Evolutionary conservation across 1,140 invertebrate species (phyloP), one percentile per base, ranked within the genome.

Genomic region (Bombus sylvicola): DNA sequence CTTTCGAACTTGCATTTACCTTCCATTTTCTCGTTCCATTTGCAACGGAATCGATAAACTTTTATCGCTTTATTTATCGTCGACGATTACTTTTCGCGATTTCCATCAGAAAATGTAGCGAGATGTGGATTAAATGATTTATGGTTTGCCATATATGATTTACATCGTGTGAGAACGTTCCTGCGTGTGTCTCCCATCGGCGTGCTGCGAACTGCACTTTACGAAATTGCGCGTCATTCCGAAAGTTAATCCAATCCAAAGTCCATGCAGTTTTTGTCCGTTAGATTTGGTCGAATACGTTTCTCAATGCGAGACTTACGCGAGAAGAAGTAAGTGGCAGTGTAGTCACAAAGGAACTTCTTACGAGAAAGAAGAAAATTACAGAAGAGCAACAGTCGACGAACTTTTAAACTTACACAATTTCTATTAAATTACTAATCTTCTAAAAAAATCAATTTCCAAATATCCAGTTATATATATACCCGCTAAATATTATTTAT

Each of bases 141-240:
- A 89, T 85, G 81, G 66, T 80, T 89, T 59, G 59, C 53, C 81
- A 34, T 69, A 25, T n/a, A 69, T 37, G 74, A 69, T 69, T 28
- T 87, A 68, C 69, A 83, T 78, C 57, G 57, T 39, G 37, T 41
- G 28, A 41, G 37, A 37, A 83, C n/a, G 62, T 79, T n/a, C 37
- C 59, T 25, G 75, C 76, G 68, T 86, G 68, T 88, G 88, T 90
- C 39, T 77, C 71, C 89, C 90, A 92, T 92, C 83, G 82, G 69
- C 22, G 22, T 83, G 66, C 73, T 74, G 87, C 88, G 79, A 81
- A 85, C 81, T 90, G 92, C 92, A 93, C 92, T 93, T 89, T 91
- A 87, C 88, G 88, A 90, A 89, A 93, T 93, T 93, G 90, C 88
- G 83, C 75, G 87, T 88, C 86, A 90, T 92, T 89, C 72, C 86